These are phyloP conservation scores for Gastracanthus pulcherrimus DNA, from an alignment of 2,888 invertebrate genomes.

Conservation along the genomic window DNA sequence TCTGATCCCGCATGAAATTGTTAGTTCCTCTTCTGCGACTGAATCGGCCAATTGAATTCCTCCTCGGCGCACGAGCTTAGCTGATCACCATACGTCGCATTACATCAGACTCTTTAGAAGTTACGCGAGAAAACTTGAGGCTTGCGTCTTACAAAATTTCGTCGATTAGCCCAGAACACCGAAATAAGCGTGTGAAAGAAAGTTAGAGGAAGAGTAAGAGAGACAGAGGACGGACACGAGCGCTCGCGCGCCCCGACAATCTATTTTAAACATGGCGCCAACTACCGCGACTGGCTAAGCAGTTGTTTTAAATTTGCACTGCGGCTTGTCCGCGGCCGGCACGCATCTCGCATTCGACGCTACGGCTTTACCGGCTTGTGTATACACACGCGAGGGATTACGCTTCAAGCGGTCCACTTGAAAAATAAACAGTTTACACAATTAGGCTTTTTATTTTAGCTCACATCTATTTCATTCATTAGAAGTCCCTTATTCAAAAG, in stretches of 20 bases:
- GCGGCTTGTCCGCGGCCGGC: not conserved
- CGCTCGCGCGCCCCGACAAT: conserved; percentile 1
- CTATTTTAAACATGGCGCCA: conserved; percentile 18
- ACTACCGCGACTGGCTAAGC: conserved; percentile 27
- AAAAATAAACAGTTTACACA: not conserved
- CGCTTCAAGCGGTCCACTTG: not conserved
- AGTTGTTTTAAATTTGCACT: not conserved
- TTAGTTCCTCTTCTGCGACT: not conserved
- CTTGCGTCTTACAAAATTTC: conserved; percentile 26
- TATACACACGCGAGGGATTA: too few relatives aligned
- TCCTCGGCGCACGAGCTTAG: not conserved
- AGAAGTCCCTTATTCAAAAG: too few relatives aligned
- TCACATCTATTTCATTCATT: not conserved
- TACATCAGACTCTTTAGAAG: conserved; percentile 22
- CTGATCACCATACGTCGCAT: not conserved
- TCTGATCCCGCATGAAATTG: too few relatives aligned
- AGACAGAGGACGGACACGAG: not conserved
- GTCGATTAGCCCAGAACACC: conserved; percentile 8
- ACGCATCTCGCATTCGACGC: not conserved
- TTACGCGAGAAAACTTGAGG: conserved; percentile 41
- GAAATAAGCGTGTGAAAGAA: conserved; percentile 41
- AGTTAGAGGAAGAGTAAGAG: conserved; percentile 4
- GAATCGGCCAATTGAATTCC: conserved; percentile 13
- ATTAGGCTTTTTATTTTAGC: not conserved
- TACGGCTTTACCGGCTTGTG: not conserved